Base-by-base conservation (phyloP, 2,797 vertebrate species). In the Mareca penelope region DNA sequence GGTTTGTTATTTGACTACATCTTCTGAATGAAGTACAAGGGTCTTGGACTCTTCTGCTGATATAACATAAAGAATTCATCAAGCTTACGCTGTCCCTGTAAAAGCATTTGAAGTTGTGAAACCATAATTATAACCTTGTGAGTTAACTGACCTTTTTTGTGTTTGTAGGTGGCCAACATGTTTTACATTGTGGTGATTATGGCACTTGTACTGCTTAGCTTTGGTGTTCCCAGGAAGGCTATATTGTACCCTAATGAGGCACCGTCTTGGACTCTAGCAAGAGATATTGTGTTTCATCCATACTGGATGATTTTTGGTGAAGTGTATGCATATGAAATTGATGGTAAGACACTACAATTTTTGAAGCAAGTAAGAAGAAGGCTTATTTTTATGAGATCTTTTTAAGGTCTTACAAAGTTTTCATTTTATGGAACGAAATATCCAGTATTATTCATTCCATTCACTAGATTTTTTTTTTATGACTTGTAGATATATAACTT, bases 301-400 rank as follows among this genome's bases (percentile, higher is more conserved):
- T 99, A 99, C 97, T 99, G 99, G 99, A 99, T 99, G 99, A 99
- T 99, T 98, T 99, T 99, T 91, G 99, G 99, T 93, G 99, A 99
- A 98, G 99, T 99, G 95, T 99, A 99, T 90, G 99, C 99, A 22
- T 99, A 99, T 97, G 99, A 99, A 98, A 99, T 99, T 84, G 99
- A 99, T 94, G 99, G 99, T 99, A 98, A 98, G 98, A 78, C 65
- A 90, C 69, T 94, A 71, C 52, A 52, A 8, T 95, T 95, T 81
- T 81, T 60, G 6, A 68, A 79, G 80, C 78, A 77, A 80, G 7
- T 69, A 83, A 50, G 65, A 48, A 44, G 33, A 77, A 65, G 71
- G 22, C 12, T 61, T 80, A 40, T 1, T 88, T 12, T 57, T 50
- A 46, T 59, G 50, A 70, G 8, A 6, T 65, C 31, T 50, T 72